Conservation (phyloP, 2,888 invertebrate genomes). For the Watsonalla cultraria region DNA sequence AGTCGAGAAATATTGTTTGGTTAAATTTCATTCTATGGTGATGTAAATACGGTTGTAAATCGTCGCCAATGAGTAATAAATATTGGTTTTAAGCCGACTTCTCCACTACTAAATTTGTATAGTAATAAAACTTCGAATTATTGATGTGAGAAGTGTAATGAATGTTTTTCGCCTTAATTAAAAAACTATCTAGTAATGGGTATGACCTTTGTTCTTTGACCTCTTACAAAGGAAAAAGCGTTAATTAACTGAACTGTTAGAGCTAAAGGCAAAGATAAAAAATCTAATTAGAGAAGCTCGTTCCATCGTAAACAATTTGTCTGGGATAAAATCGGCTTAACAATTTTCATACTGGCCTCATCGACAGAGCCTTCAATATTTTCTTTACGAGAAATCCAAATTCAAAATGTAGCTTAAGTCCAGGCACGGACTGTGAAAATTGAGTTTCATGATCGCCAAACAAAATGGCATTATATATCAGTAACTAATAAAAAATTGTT, state of each 20-base stretch:
- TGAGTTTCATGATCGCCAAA: neutral
- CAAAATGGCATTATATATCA: neutral
- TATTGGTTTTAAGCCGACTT: too few relatives aligned
- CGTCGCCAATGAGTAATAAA: too few relatives aligned
- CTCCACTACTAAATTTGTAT: too few relatives aligned
- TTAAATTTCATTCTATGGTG: too few relatives aligned
- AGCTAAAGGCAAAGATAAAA: neutral
- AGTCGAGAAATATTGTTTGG: too few relatives aligned
- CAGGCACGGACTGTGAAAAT: neutral
- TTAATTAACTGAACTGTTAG: neutral
- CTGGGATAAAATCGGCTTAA: conserved; percentile 13
- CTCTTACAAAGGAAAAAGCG: too few relatives aligned
- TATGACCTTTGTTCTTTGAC: too few relatives aligned
- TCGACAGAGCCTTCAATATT: conserved; percentile 12
- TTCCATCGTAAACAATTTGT: conserved; percentile 5
- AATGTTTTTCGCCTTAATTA: too few relatives aligned
- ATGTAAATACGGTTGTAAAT: too few relatives aligned
- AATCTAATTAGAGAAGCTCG: neutral
- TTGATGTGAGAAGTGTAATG: too few relatives aligned
- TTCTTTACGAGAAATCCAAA: conserved; percentile 8
- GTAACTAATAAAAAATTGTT: neutral
- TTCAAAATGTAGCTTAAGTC: neutral
- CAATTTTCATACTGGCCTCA: conserved; percentile 18
- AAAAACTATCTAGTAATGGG: too few relatives aligned
- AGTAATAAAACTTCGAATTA: too few relatives aligned